Base-by-base conservation (phyloP, 2,113 vertebrate genomes). In the Oenanthe oenanthe region DNA sequence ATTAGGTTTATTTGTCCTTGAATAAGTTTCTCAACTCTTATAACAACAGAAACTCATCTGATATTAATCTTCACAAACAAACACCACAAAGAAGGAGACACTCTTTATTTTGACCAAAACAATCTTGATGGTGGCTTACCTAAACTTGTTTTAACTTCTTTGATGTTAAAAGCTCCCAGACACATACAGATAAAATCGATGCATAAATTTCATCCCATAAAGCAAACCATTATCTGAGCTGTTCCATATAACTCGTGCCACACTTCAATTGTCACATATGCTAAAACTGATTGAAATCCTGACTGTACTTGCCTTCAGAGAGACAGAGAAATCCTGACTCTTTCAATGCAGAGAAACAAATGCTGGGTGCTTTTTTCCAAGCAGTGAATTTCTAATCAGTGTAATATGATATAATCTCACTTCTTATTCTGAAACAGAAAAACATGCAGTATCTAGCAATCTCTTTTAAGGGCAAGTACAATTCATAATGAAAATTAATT, bases 401-500 rank as follows among this genome's bases (percentile, higher is more conserved):
- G 6, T 85, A 91, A 89, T 65, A 74, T 43, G 95, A 97, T 96
- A 91, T 70, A 94, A 97, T 97, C 95, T 97, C 89, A 88, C 86
- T 97, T 94, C 58, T 92, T 85, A 75, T 48, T 91, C 66, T 72
- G 60, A 93, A 92, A 58, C 70, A 87, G 87, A 88, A 96, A 86
- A 94, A 81, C 84, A 92, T 81, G 79, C 83, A 91, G 68, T 96
- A 87, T 93, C 91, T 92, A 84, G 77, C 87, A 96, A 93, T 88
- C 91, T 79, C 83, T 96, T 96, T 66, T 78, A 66, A 90, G 93
- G 76, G 88, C 77, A 96, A 95, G 83, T 73, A 73, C 67, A 92
- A 96, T 93, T 91, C 67, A 95, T 85, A 95, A 95, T 84, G 91
- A 83, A 96, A 92, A 96, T 94, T 96, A 96, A 95, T 95, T 95